Conservation (phyloP, 92 coral and sea anemone genomes). For the Palythoa grandis region DNA sequence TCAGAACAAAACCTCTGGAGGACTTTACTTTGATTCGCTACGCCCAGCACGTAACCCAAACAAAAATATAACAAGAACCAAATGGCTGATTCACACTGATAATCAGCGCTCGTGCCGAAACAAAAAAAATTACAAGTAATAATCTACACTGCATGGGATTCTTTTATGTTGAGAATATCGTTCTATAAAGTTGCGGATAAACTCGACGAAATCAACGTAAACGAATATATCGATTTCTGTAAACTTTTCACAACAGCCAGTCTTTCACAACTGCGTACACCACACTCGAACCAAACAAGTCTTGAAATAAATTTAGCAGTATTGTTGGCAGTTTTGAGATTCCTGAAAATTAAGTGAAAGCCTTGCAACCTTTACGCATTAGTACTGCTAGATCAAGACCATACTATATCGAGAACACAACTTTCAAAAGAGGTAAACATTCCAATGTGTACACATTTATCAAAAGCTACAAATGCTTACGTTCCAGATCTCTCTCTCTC, state of each 20-base stretch:
- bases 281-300: not conserved
- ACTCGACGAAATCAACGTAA: not conserved
- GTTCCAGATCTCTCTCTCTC: conserved; percentile 25
- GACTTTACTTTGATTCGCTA: not conserved
- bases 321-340: conserved; percentile 4
- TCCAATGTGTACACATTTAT: not conserved
- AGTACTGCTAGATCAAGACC: not conserved
- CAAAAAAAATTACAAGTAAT: not conserved
- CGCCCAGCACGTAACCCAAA: conserved; percentile 3
- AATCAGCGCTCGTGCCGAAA: not conserved
- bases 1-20: not conserved
- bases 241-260: not conserved
- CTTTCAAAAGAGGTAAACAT: conserved; percentile 13
- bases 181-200: not conserved
- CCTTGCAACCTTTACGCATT: not conserved
- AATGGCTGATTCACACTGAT: not conserved
- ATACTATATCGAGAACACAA: not conserved
- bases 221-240: not conserved
- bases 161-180: not conserved
- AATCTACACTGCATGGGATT: not conserved
- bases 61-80: not conserved
- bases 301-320: not conserved
- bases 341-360: not conserved
- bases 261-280: not conserved
- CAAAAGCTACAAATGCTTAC: conserved; percentile 20